phyloP scores from a whole-genome alignment of 2,797 vertebrate genomes.

The Gambusia yucatana region DNA sequence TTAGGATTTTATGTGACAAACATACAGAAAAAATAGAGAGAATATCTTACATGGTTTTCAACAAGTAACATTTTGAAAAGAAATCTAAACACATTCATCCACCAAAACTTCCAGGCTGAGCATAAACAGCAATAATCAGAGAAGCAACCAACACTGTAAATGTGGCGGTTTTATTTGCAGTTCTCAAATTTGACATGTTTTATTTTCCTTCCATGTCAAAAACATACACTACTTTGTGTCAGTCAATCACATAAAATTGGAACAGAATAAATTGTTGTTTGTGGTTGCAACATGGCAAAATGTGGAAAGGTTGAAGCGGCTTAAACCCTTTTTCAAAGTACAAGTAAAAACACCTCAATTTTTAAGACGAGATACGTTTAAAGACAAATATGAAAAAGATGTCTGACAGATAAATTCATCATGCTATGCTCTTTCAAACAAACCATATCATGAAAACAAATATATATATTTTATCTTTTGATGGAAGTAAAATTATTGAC shows the following conservation, averaged over 20 bases:
- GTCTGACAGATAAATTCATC: neutral
- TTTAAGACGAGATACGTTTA: neutral
- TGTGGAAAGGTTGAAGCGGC: neutral
- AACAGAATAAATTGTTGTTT: neutral
- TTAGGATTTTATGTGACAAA: neutral
- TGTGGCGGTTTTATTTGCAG: neutral
- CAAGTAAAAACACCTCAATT: neutral
- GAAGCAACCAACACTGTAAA: neutral
- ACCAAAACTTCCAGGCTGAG: neutral
- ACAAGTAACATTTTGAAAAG: neutral
- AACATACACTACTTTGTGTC: neutral
- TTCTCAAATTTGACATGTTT: neutral
- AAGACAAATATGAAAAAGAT: neutral
- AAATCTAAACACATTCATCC: neutral
- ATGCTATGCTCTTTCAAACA: neutral
- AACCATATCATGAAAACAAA: neutral
- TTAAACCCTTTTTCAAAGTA: neutral
- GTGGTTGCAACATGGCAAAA: neutral
- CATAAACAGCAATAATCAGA: neutral
- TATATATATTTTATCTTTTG: neutral
- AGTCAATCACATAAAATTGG: neutral
- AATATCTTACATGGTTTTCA: neutral
- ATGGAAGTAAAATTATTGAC: slow-evolving; percentile 39
- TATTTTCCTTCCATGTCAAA: neutral
- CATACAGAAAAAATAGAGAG: neutral